These are phyloP conservation scores for Dipodomys stephensi DNA, from an alignment of 2,113 vertebrate genomes.

Conservation along the genomic window DNA sequence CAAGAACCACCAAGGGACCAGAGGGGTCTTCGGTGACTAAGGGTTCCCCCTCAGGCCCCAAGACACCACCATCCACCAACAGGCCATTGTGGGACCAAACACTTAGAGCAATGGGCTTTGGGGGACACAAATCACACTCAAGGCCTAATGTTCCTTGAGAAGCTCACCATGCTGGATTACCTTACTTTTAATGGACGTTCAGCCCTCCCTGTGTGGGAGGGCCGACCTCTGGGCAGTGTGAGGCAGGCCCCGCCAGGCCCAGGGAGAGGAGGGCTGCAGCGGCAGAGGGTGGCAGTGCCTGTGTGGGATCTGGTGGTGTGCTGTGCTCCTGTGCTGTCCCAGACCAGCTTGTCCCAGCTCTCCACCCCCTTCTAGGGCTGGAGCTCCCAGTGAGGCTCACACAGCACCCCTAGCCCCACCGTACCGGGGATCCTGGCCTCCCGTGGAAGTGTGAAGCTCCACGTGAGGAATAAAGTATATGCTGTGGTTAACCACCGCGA, in stretches of 20 bases:
- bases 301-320: background rate
- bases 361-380: rapidly evolving
- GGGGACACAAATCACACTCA: too few relatives aligned
- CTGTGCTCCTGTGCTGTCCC: background rate
- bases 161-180: too few relatives aligned
- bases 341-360: background rate
- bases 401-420: rapidly evolving
- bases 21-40: background rate
- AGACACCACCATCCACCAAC: background rate
- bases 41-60: too few relatives aligned
- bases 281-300: background rate
- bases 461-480: background rate
- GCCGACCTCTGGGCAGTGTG: too few relatives aligned
- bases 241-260: too few relatives aligned
- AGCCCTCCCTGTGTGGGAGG: rapidly evolving
- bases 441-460: rapidly evolving
- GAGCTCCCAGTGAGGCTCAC: rapidly evolving
- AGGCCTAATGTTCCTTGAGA: background rate
- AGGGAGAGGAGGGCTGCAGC: rapidly evolving
- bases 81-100: background rate
- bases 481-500: background rate
- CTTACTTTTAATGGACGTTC: background rate
- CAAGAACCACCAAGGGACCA: background rate
- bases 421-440: rapidly evolving
- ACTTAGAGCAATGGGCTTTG: background rate